phyloP scores from a whole-genome alignment of 2,113 vertebrate species.

The Poicephalus gulielmi region DNA sequence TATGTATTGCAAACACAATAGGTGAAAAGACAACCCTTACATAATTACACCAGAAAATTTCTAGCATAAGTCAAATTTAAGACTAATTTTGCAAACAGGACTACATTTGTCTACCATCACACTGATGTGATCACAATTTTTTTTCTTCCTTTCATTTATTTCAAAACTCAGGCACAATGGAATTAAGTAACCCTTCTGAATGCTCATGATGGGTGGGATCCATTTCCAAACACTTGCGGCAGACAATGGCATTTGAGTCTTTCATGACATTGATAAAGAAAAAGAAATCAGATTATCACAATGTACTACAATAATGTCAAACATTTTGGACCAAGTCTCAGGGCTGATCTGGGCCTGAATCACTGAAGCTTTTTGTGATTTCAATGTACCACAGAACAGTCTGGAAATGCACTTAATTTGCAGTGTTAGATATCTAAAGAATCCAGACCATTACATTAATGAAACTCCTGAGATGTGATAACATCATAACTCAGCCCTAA shows the following conservation, averaged over 20 bases:
- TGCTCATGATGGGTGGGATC: not conserved
- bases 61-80: not conserved
- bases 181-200: not conserved
- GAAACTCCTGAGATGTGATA: not conserved
- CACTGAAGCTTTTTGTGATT: not conserved
- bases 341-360: not conserved
- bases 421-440: not conserved
- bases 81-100: not conserved
- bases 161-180: not conserved
- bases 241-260: not conserved
- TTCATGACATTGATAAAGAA: not conserved
- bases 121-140: not conserved
- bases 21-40: not conserved
- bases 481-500: not conserved
- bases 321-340: not conserved
- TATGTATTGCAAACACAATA: not conserved
- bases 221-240: not conserved
- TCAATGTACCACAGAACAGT: rapidly evolving
- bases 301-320: not conserved
- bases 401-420: not conserved
- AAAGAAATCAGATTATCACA: not conserved
- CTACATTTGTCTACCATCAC: not conserved
- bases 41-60: not conserved
- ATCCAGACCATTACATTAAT: not conserved
- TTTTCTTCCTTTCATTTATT: not conserved